These are phyloP conservation scores for Acrobasis suavella DNA, from an alignment of 2,888 invertebrate genomes.

Conservation along the genomic window DNA sequence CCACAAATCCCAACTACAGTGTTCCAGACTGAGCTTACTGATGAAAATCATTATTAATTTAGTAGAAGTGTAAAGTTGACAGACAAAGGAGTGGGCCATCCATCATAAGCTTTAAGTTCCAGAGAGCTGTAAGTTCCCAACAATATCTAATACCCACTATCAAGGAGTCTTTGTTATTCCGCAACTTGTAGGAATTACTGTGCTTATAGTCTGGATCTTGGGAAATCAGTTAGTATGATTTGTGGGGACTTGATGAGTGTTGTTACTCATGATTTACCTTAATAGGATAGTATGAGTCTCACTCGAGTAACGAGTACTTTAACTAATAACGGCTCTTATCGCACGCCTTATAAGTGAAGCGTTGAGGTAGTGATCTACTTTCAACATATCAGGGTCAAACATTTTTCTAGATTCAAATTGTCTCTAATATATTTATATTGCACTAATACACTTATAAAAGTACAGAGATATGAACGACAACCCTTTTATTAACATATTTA, in stretches of 20 bases:
- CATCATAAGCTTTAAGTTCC: constrained; percentile 25
- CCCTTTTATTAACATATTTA: no score
- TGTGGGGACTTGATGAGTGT: neutral
- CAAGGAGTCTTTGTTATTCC: constrained; percentile 22
- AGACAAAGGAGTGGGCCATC: constrained; percentile 15
- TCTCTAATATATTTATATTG: no score
- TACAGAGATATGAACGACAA: no score
- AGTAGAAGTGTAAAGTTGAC: constrained; percentile 18
- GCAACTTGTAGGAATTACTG: constrained; percentile 8
- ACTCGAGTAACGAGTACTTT: no score
- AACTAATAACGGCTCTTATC: neutral
- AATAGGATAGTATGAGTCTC: neutral
- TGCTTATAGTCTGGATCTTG: constrained; percentile 2
- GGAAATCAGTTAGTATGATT: constrained; percentile 4
- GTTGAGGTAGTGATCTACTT: no score
- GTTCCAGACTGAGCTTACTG: constrained; percentile 4
- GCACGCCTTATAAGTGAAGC: no score
- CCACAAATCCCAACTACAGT: neutral
- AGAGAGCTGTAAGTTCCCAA: constrained; percentile 16
- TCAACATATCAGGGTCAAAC: no score
- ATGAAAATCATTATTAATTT: constrained; percentile 22
- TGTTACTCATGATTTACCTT: neutral
- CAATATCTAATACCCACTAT: constrained; percentile 24
- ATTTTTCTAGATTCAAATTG: no score
- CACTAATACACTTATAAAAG: no score